Base-by-base conservation (phyloP, 2,797 vertebrate species). In the Clarias laeviceps region DNA sequence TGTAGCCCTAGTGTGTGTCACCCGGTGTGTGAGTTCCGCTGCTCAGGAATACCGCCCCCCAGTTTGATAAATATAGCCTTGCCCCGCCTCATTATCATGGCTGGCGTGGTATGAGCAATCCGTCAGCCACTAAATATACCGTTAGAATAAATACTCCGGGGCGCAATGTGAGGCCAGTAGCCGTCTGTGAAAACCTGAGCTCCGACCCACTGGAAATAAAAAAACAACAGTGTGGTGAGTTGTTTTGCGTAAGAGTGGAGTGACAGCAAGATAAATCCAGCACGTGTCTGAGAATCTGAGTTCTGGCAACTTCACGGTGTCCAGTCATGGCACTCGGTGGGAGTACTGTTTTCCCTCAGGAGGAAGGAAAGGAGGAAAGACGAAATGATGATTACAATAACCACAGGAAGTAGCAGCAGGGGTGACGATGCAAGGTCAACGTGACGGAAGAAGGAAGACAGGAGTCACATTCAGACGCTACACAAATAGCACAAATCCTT, bases 21-120 rank as follows among this genome's bases (percentile, higher is more conserved):
- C 89, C 89, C 91, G n/a, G 50, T 72, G 68, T 82, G 66, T 82
- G 66, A 78, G 86, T 86, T 87, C 85, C 90, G 40, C 92, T 85
- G 88, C 62, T 94, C 93, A 94, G 94, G 91, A 93, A 94, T 92
- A 92, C 76, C 65, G 64, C 84, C 62, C 45, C 65, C 92, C 92
- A 91, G 88, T 90, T 91, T 90, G 83, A 88, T 94, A 96, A 95
- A 95, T 96, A 95, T 95, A 96, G 88, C 89, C 86, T 81, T 89
- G 88, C 91, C 91, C 91, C 89, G 91, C 93, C 94, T 96, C 94
- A 94, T 95, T 95, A 95, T 94, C 94, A 94, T 95, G 92, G 91
- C 87, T 94, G 92, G 92, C 94, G 91, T 95, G 91, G 90, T 92
- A 93, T 91, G 89, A 88, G 84, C 91, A 3, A 85, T 91, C 86